Evolutionary conservation across 1,140 invertebrate genomes (phyloP), one percentile per base, ranked within the genome.

Genomic region (Drosophila pseudoananassae): DNA sequence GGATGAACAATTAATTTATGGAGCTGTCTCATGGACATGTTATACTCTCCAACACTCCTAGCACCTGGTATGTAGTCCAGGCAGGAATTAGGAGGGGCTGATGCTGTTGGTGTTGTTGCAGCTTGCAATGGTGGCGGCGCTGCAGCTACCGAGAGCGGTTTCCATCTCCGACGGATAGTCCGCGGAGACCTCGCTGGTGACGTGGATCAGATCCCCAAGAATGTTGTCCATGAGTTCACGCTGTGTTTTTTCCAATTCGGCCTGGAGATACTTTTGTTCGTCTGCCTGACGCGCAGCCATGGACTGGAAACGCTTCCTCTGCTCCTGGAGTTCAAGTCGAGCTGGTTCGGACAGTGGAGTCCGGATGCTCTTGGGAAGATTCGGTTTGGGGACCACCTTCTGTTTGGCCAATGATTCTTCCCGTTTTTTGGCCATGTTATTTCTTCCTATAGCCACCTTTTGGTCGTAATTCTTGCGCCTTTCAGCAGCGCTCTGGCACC

Each of bases 221-320:
- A 87, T 58, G 8, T 77, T 57, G 0, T 71, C 58, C 25, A 82
- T 61, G 1, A 78, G 49, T 4, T 20, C n/a, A 53, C 72, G 74
- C 20, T 75, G 82, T 40, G 81, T 47, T 1, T 38, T 12, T 29
- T 70, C 58, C 2, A 87, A 53, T 1, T 78, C 23, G 1, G 36
- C 9, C n/a, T 82, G 78, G 4, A 87, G 38, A 6, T 65, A 69
- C 49, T 61, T 55, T 15, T 71, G 78, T 10, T 87, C 74, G 1
- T 52, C 36, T 1, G 61, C 54, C 60, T 85, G 82, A 10, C 70
- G 50, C 8, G 55, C 7, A 3, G 80, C 20, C 33, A 83, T 17
- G 2, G 23, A 36, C 17, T 77, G 60, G 8, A 70, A 66, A 2
- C 47, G 57, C 7, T 63, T 50, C 4, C 63, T 52, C 7, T 83